Base-by-base conservation (phyloP, 2,888 invertebrate genomes). In the Drosophila putrida region DNA sequence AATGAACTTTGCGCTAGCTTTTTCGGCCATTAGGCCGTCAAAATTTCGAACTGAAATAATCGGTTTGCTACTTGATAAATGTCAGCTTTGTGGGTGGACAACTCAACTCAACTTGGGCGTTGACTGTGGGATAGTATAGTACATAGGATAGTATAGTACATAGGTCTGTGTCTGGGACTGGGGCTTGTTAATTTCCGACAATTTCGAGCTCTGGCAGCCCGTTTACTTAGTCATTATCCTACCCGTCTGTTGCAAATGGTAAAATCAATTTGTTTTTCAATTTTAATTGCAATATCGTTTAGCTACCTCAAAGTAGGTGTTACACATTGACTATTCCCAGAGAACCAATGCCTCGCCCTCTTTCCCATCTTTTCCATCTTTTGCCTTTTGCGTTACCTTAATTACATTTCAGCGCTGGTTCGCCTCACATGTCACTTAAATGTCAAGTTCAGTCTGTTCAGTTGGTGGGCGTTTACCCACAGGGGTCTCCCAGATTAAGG, bases 281-380 rank as follows among this genome's bases (percentile, higher is more conserved):
- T 75, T 83, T 83, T 83, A 86, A 83, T 86, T 83, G 81, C 73
- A 75, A 75, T 83, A 71, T 83, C 81, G 73, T 64, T 79, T 69
- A 65, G 69, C 70, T 60, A 62, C 58, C 76, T 39, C 41, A 36
- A 60, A 51, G 66, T 65, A 46, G 76, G 76, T 59, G 68, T 76
- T 57, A 47, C 58, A 25, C 44, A n/a, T 13, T 20, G 58, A 46
- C 25, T 20, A 10, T 25, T 20, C 27, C 59, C 36, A 15, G 20
- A 41, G 36, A 57, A 31, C 47, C 60, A 58, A 43, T 51, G 38
- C 47, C 39, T 41, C 43, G 15, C 11, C 46, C 33, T 11, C 13
- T 20, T 44, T 28, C 46, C 43, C 49, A 6, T 46, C 57, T 41
- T 46, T 5, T 20, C 8, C 4, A 11, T 6, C 15, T 25, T 50